These are phyloP conservation scores for Samia ricini DNA, from an alignment of 1,140 invertebrate genomes.

Conservation along the genomic window DNA sequence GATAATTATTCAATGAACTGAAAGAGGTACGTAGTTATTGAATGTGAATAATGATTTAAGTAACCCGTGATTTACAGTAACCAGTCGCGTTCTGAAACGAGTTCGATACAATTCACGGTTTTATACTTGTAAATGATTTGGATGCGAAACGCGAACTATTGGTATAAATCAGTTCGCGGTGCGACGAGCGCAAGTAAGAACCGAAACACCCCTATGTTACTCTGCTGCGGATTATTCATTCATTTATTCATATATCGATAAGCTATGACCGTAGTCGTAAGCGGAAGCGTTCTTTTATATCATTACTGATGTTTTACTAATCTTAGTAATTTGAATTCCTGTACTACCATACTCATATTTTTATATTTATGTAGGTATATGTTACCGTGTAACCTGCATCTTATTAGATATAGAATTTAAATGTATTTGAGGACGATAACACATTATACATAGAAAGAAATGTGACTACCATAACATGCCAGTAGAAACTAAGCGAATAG, in stretches of 20 bases:
- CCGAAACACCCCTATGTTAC: slow-evolving; percentile 7
- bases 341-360: too few relatives aligned
- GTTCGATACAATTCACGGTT: not conserved
- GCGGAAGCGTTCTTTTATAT: too few relatives aligned
- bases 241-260: slow-evolving; percentile 16
- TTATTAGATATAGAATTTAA: too few relatives aligned
- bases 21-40: not conserved
- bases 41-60: not conserved
- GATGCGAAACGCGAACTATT: not conserved
- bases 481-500: too few relatives aligned
- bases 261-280: not conserved
- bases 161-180: not conserved
- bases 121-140: not conserved
- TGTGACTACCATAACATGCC: too few relatives aligned
- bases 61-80: too few relatives aligned
- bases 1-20: not conserved
- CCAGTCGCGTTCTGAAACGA: not conserved
- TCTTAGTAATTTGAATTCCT: too few relatives aligned
- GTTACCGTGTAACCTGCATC: too few relatives aligned
- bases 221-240: slow-evolving; percentile 12
- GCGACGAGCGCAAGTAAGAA: not conserved
- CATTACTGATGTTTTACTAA: too few relatives aligned
- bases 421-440: too few relatives aligned
- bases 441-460: too few relatives aligned
- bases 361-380: too few relatives aligned